phyloP scores from a whole-genome alignment of 2,888 invertebrate genomes.

The Cancer borealis region DNA sequence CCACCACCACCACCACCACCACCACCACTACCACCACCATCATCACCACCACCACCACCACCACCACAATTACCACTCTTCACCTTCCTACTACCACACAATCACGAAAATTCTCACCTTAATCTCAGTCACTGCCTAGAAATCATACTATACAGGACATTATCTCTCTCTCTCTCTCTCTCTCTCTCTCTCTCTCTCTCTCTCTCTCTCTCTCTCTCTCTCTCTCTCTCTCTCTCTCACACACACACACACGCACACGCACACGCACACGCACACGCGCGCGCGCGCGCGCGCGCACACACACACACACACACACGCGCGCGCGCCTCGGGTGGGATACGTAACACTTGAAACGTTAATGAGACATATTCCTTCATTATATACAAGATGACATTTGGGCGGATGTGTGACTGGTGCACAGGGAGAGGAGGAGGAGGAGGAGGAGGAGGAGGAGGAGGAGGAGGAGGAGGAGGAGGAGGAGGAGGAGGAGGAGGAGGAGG shows the following conservation, averaged over 20 bases:
- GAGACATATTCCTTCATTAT: slow-evolving; percentile 15
- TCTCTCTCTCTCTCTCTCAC: not conserved
- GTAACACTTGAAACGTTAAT: not conserved
- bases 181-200: not conserved
- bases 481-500: slow-evolving; percentile 20
- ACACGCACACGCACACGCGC: not conserved
- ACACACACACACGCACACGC: too few relatives aligned
- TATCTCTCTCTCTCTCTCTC: too few relatives aligned
- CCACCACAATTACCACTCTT: not conserved
- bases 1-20: slow-evolving; percentile 14
- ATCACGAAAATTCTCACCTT: not conserved
- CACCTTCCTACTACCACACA: not conserved
- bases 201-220: not conserved
- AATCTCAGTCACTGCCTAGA: not conserved
- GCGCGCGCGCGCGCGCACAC: not conserved
- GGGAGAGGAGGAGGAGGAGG: not conserved
- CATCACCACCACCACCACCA: not conserved
- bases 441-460: not conserved
- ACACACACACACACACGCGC: not conserved
- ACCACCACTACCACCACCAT: not conserved
- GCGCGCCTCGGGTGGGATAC: not conserved
- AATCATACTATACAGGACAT: not conserved
- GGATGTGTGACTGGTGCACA: not conserved
- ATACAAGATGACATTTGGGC: not conserved
- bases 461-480: slow-evolving; percentile 12